Base-by-base conservation (phyloP, 2,113 vertebrate genomes). In the Rhinichthys klamathensis region DNA sequence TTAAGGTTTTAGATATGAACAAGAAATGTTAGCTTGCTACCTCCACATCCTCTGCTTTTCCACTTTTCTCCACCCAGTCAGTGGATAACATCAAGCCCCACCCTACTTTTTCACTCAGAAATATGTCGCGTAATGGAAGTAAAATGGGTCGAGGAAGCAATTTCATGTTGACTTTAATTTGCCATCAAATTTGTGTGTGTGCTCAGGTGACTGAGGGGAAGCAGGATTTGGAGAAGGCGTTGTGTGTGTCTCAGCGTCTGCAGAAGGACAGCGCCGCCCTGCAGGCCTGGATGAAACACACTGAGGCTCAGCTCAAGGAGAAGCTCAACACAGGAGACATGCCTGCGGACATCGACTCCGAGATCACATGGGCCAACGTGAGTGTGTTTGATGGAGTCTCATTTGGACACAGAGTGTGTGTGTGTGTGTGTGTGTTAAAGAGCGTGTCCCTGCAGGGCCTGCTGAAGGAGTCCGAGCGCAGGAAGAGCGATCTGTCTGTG, bases 151-250 rank as follows among this genome's bases (percentile, higher is more conserved):
- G n/a, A 0, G 13, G 2, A 30, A 16, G 61, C 61, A 16, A 65
- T 65, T 65, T 61, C 1, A 2, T 56, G 63, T 16, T 82, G 79
- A 23, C 16, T 75, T 23, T 25, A 23, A 4, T 56, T 56, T 8
- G 7, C 18, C 7, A 1, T 56, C 2, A 1, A 56, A 18, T 6
- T 0, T 9, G 18, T 11, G 23, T 46, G 63, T 82, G 35, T 77
- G 75, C 13, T 2, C 84, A 99, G 98, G 98, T 99, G 80, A 99
- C 98, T 0, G 98, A 99, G 88, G 97, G 97, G 6, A 99, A 99
- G 74, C 97, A 99, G 91, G 97, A 98, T 73, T 93, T 99, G 0
- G 98, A 99, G 88, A 96, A 96, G 89, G 97, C 97, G 11, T 91
- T 96, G 3, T 94, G 96, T 63, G 91, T 99, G 79, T 95, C 98